Conservation (phyloP, 1,140 invertebrate genomes). For the Dinoponera quadriceps region DNA sequence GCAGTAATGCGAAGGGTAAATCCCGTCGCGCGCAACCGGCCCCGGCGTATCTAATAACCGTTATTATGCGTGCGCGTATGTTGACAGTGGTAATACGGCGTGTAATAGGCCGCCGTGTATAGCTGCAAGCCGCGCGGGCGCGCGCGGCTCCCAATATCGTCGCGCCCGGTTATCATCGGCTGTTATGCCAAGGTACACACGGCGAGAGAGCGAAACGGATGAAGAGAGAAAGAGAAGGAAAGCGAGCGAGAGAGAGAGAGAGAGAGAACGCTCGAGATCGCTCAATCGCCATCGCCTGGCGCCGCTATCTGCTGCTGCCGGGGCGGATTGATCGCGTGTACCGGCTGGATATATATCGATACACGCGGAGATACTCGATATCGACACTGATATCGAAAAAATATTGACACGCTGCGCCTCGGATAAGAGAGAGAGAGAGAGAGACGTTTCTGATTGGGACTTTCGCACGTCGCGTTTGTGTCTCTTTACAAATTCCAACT, state of each 20-base stretch:
- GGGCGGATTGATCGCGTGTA: conserved; percentile 10
- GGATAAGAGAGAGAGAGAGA: too few species aligned
- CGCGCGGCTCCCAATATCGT: conserved; percentile 64
- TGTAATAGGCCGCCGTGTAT: conserved; percentile 69
- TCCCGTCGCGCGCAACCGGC: conserved; percentile 54
- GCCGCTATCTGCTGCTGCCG: conserved; percentile 2
- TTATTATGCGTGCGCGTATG: conserved; percentile 73
- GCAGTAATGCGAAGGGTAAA: conserved; percentile 69
- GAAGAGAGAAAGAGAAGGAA: not conserved
- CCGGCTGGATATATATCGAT: not conserved
- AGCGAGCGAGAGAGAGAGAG: not conserved
- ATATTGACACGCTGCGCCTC: too few species aligned
- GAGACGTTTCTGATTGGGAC: too few species aligned
- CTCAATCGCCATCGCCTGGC: not conserved
- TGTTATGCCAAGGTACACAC: conserved; percentile 49
- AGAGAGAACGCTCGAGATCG: not conserved
- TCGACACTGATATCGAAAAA: too few species aligned
- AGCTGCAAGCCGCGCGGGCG: conserved; percentile 58
- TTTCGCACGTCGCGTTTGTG: too few species aligned
- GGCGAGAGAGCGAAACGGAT: not conserved
- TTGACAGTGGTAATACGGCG: conserved; percentile 74
- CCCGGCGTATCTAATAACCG: conserved; percentile 73
- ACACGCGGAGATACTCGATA: too few species aligned
- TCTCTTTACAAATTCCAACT: too few species aligned
- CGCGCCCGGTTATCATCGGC: conserved; percentile 58